Conservation (phyloP, 2,113 vertebrate species). For the Cyanoderma ruficeps region DNA sequence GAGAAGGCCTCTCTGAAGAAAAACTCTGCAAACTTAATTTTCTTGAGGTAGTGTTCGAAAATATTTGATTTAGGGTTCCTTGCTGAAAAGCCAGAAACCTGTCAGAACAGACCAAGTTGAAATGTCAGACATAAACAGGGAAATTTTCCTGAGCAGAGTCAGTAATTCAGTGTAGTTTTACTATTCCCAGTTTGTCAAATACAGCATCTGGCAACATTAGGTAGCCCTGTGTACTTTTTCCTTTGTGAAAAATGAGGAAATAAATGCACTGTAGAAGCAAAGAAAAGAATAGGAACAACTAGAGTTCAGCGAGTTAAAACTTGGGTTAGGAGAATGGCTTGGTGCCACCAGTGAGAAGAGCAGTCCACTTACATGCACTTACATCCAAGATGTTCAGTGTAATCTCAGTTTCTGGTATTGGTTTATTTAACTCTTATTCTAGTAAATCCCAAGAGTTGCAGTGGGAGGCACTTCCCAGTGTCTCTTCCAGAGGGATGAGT, state of each 20-base stretch:
- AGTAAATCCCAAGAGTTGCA: neutral
- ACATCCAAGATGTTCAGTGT: neutral
- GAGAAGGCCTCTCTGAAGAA: neutral
- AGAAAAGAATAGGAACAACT: neutral
- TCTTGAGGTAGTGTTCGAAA: neutral
- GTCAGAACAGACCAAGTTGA: neutral
- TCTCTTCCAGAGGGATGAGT: neutral
- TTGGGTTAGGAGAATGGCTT: neutral
- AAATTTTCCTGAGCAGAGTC: neutral
- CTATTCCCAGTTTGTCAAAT: neutral
- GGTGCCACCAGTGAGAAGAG: neutral
- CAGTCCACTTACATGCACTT: neutral
- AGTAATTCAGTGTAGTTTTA: neutral
- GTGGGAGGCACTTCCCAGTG: neutral
- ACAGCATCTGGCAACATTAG: neutral
- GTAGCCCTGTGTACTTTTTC: neutral
- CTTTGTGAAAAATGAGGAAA: neutral
- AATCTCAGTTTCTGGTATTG: neutral
- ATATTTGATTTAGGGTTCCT: neutral
- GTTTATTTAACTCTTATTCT: neutral
- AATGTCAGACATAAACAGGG: neutral
- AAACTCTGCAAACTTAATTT: neutral
- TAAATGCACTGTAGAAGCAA: neutral
- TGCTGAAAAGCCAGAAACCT: neutral
- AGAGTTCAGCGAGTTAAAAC: neutral